phyloP scores from a whole-genome alignment of 2,888 invertebrate species.

The Priapulus caudatus region DNA sequence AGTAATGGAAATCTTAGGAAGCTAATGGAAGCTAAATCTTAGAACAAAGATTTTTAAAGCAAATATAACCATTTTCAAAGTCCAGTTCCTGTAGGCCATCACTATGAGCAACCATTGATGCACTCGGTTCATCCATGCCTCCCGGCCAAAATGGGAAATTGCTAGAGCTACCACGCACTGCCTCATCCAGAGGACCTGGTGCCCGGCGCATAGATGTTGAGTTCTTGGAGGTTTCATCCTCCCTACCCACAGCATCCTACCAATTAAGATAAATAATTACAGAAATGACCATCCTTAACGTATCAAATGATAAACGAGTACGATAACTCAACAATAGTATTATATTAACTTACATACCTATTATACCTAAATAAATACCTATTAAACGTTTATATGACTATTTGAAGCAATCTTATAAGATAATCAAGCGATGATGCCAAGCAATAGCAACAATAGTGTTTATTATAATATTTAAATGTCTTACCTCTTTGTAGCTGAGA shows the following conservation, averaged over 20 bases:
- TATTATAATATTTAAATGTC: no score
- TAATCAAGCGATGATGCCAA: no score
- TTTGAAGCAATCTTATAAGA: no score
- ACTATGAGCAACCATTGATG: constrained; percentile 13
- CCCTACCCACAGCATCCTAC: constrained; percentile 38
- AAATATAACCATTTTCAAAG: constrained; percentile 35
- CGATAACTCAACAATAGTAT: neutral
- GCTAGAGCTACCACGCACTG: constrained; percentile 59
- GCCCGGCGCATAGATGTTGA: constrained; percentile 66
- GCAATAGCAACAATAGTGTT: no score
- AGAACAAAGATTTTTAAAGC: no score
- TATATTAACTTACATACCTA: no score
- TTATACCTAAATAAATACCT: no score
- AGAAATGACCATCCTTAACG: no score
- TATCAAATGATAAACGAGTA: constrained; percentile 45
- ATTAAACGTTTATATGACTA: no score
- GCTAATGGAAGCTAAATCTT: no score
- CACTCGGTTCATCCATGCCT: constrained; percentile 33
- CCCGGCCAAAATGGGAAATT: constrained; percentile 81
- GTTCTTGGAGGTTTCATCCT: constrained; percentile 54
- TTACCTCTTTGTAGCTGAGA: constrained; percentile 47
- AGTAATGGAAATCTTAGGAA: no score
- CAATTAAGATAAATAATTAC: no score
- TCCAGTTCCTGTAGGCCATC: constrained; percentile 26
- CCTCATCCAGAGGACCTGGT: constrained; percentile 55